These are phyloP conservation scores for Aepyceros melampus DNA, from an alignment of 2,113 vertebrate species.

Conservation along the genomic window DNA sequence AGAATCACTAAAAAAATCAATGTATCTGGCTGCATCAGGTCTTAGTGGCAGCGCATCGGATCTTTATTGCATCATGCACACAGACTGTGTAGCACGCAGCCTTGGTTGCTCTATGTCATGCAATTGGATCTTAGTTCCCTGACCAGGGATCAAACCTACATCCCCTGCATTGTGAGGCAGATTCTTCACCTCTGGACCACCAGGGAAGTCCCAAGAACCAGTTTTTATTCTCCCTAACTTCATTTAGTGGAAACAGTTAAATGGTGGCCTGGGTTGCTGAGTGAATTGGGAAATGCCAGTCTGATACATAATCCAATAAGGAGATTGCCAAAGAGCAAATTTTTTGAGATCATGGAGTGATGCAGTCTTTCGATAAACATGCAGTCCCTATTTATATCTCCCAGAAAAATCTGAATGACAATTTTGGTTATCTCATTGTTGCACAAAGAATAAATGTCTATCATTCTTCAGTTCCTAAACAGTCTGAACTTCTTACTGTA, in stretches of 20 bases:
- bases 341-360: neutral
- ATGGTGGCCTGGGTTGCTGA: neutral
- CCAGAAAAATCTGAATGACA: neutral
- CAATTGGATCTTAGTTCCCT: neutral
- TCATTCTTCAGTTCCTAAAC: neutral
- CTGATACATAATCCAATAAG: neutral
- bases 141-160: neutral
- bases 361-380: neutral
- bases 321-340: neutral
- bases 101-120: neutral
- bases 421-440: neutral
- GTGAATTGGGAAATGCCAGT: neutral
- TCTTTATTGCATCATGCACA: neutral
- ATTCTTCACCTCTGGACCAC: neutral
- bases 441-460: neutral
- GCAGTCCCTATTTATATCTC: neutral
- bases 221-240: neutral
- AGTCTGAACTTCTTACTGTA: neutral
- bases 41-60: neutral
- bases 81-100: rapidly evolving
- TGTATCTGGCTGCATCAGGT: neutral
- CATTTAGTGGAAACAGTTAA: neutral
- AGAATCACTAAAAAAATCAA: neutral
- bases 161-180: neutral
- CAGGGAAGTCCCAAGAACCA: neutral